These are phyloP conservation scores for Lophius americanus DNA, from an alignment of 2,797 vertebrate genomes.

Conservation along the genomic window DNA sequence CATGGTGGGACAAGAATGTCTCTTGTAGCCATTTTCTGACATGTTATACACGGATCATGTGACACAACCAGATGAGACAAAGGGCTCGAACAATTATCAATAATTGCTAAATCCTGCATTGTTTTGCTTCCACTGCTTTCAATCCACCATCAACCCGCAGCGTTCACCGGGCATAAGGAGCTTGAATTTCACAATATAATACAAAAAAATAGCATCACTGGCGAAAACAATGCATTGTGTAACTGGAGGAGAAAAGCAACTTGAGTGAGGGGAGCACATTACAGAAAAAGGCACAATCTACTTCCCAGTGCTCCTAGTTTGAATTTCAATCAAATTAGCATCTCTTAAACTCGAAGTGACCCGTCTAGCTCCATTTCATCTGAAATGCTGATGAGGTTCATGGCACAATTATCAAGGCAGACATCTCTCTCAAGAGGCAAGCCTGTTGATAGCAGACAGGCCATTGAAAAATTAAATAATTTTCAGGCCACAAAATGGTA, in stretches of 20 bases:
- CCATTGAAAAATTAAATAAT: constrained; percentile 79
- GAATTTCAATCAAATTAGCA: constrained; percentile 84
- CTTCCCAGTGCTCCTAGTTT: constrained; percentile 80
- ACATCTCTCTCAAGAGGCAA: constrained; percentile 77
- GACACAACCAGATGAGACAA: constrained; percentile 3
- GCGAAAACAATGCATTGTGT: constrained; percentile 59
- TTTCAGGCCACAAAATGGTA: constrained; percentile 70
- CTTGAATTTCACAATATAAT: constrained; percentile 55
- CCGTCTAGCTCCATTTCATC: constrained; percentile 81
- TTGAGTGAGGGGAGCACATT: constrained; percentile 74
- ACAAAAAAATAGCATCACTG: constrained; percentile 40
- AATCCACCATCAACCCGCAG: constrained; percentile 16
- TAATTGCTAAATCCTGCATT: constrained; percentile 33
- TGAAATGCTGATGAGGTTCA: constrained; percentile 83
- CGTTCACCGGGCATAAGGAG: constrained; percentile 35
- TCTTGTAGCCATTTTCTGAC: constrained; percentile 2
- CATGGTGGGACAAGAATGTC: not conserved
- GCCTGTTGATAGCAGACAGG: constrained; percentile 76
- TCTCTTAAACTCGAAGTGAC: constrained; percentile 83
- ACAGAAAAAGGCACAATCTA: constrained; percentile 74
- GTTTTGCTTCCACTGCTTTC: constrained; percentile 25
- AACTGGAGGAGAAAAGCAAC: constrained; percentile 66
- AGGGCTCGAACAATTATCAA: not conserved
- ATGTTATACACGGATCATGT: constrained; percentile 6
- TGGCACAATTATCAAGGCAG: constrained; percentile 82